Evolutionary conservation across 2,888 invertebrate genomes (phyloP).

Genomic region (Thera britannica): DNA sequence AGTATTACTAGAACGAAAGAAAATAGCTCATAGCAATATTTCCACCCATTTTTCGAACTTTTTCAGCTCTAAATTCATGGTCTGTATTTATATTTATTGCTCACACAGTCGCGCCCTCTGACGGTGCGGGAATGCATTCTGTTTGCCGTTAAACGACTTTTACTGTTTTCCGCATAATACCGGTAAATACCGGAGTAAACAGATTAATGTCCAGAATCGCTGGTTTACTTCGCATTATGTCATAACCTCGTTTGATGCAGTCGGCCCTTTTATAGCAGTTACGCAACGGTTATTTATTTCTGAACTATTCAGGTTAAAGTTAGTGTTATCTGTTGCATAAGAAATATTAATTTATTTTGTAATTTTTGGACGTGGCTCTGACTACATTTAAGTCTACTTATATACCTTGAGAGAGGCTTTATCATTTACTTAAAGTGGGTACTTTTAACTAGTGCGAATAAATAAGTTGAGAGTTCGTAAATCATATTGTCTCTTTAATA

Average conservation of each 20-base stretch:
- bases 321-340: neutral
- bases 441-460: too few species aligned
- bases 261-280: slow-evolving; percentile 1
- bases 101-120: neutral
- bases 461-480: too few species aligned
- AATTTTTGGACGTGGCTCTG: too few species aligned
- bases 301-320: neutral
- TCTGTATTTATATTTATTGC: neutral
- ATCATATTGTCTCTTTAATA: too few species aligned
- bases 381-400: too few species aligned
- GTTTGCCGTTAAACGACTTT: slow-evolving; percentile 34
- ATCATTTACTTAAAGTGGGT: too few species aligned
- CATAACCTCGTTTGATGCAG: slow-evolving; percentile 40
- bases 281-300: neutral
- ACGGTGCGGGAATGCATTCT: neutral
- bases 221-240: slow-evolving; percentile 33
- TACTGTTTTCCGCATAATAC: slow-evolving; percentile 38
- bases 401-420: too few species aligned
- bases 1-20: too few species aligned
- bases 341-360: too few species aligned
- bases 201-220: slow-evolving; percentile 24
- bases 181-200: slow-evolving; percentile 32
- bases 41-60: too few species aligned
- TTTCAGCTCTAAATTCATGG: too few species aligned
- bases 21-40: too few species aligned